These are phyloP conservation scores for Tragelaphus scriptus DNA, from an alignment of 2,113 vertebrate genomes.

Conservation along the genomic window DNA sequence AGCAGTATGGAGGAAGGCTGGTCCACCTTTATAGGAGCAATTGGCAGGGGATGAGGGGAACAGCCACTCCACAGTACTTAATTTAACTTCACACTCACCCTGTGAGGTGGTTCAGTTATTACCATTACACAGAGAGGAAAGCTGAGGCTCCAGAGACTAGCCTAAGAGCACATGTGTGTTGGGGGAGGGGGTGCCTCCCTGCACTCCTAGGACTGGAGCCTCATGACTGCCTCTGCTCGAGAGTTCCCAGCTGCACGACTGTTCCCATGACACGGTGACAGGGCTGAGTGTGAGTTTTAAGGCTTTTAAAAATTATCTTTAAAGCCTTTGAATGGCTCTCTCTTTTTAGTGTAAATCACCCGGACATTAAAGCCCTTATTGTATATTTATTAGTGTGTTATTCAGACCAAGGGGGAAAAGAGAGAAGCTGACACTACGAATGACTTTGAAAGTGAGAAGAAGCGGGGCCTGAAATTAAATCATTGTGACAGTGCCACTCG, in stretches of 20 bases:
- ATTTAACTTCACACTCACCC: background rate
- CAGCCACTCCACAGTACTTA: background rate
- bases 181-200: background rate
- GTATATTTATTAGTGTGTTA: constrained; percentile 68
- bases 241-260: background rate
- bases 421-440: constrained; percentile 29
- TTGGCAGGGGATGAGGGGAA: background rate
- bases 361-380: constrained; percentile 72
- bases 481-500: constrained; percentile 51
- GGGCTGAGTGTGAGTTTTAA: constrained; percentile 33
- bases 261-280: background rate
- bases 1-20: background rate
- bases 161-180: background rate
- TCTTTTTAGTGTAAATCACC: constrained; percentile 73
- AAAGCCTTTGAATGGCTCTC: constrained; percentile 56
- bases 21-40: background rate
- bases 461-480: constrained; percentile 71
- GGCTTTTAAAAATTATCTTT: constrained; percentile 61
- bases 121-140: background rate
- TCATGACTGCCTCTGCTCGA: background rate
- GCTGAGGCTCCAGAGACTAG: background rate
- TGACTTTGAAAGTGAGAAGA: constrained; percentile 70
- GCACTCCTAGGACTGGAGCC: background rate
- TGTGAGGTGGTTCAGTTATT: accelerated
- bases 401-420: constrained; percentile 48